Base-by-base conservation (phyloP, 2,797 vertebrate genomes). In the Synaphobranchus kaupii region DNA sequence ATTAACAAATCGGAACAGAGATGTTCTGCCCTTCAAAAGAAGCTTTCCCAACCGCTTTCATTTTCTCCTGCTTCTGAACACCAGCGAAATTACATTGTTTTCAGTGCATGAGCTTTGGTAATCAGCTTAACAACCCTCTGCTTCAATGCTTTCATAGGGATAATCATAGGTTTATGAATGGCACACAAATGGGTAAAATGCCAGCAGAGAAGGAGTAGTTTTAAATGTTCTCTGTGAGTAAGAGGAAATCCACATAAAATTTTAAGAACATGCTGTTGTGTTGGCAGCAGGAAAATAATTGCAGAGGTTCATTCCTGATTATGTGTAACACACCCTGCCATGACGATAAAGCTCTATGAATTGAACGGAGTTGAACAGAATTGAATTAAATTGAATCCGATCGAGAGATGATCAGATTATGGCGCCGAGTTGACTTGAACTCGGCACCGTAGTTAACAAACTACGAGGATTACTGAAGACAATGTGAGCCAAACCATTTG, bases 281-380 rank as follows among this genome's bases (percentile, higher is more conserved):
- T 25, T 54, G 80, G 80, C 47, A 82, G 28, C 22, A 52, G 80
- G 48, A 82, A 82, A 82, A 50, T 82, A 82, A n/a, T 54, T 82
- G 47, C 34, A 34, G 66, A 28, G 31, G 71, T 76, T 34, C 34
- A 39, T 76, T 76, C n/a, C 15, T 20, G 76, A 80, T 80, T 47
- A 47, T 80, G 48, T 31, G 81, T 83, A 31, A 56, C 25, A 83
- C 81, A 34, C 17, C 50, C 48, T 56, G 52, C 7, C 48, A 52
- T 52, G 50, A 7, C 25, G n/a, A 82, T 44, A 47, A 25, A 80
- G 34, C 44, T 80, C 5, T 80, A 47, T 82, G 80, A 82, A 10
- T 50, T 10, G 25, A 31, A 54, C 20, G 12, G 80, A 82, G n/a
- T 52, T 44, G 22, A 78, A 39, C 4, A 44, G 73, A 44, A 39